Base-by-base conservation (phyloP, 2,113 vertebrate species). In the Ceratotherium simum region DNA sequence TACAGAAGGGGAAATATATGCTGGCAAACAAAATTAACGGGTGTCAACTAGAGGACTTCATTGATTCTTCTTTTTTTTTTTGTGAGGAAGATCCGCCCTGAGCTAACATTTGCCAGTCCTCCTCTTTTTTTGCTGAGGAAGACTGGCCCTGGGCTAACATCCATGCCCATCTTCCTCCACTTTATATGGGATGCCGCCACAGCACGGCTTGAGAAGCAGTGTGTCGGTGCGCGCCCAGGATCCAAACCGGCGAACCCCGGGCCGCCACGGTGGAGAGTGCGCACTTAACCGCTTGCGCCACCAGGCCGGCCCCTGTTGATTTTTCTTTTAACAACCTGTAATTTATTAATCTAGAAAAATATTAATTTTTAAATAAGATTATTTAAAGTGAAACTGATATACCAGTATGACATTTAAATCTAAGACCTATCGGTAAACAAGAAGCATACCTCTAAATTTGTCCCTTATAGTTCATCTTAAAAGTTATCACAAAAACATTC, bases 301-400 rank as follows among this genome's bases (percentile, higher is more conserved):
- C 42, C 42, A 5, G 42, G 42, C 42, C 42, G 42, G 42, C 42
- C 42, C 42, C 42, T 42, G 42, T 67, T 82, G 51, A 51, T 93
- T 67, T 23, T 76, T 86, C 36, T 92, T 86, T 82, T 79, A 82
- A 78, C 42, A 48, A 54, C 33, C 46, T 90, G 39, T 93, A 42
- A 84, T 64, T 85, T 93, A 46, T 76, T 67, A 46, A 73, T 64
- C 60, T 58, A 83, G 58, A 90, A 90, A 51, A 86, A 54, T 72
- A 60, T 33, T 96, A 64, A 58, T 72, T 95, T 96, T 82, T 31
- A 95, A 91, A 39, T 96, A 75, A 93, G 65, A 85, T 95, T 91
- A 51, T 90, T 64, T 87, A 86, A 90, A 69, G 23, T 87, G 76
- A 89, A 93, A 64, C 29, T 91, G 23, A 16, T 88, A 0, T 42